Evolutionary conservation across 2,888 invertebrate species (phyloP), one percentile per base, ranked within the genome.

Genomic region (Temnothorax unifasciatus): DNA sequence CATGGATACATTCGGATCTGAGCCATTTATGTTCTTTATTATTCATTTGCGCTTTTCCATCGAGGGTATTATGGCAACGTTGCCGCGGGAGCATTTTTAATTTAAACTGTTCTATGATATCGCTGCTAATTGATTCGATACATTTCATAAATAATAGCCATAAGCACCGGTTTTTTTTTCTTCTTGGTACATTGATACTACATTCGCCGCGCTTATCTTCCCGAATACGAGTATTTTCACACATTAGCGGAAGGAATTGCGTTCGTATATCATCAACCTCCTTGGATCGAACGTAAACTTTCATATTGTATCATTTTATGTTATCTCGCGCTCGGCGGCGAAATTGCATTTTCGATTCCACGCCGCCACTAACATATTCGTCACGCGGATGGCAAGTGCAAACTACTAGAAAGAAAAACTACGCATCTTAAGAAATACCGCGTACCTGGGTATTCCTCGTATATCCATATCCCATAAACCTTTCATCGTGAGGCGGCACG

Each of bases 391-490:
- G 41, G n/a, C 64, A n/a, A 66, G 13, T 18, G n/a, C 64, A 52
- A 64, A 54, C 44, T 41, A 44, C 41, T 21, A 44, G 71, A 54
- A 57, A 59, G 54, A 68, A 71, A 71, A 57, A 15, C n/a, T 21
- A 77, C 29, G 54, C 66, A 38, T 81, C 47, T 59, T 81, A 71
- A 52, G 11, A 25, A 77, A 83, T 34, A 25, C 50, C 44, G 52
- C 71, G 2, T 95, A 98, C 98, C 97, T 98, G 98, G 13, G 98
- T 98, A 93, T 98, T 98, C 94, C 98, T 96, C 1, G 98, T 98
- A 95, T 98, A 98, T 79, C 98, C 98, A 95, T 98, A 98, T 50
- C 98, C 98, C 74, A 98, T 95, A 95, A 98, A 99, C 82, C 98
- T 95, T 95, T 98, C 98, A 93, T 98, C 98, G 92, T 98, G 98